These are phyloP conservation scores for Calcarius ornatus DNA, from an alignment of 2,113 vertebrate species.

Conservation along the genomic window DNA sequence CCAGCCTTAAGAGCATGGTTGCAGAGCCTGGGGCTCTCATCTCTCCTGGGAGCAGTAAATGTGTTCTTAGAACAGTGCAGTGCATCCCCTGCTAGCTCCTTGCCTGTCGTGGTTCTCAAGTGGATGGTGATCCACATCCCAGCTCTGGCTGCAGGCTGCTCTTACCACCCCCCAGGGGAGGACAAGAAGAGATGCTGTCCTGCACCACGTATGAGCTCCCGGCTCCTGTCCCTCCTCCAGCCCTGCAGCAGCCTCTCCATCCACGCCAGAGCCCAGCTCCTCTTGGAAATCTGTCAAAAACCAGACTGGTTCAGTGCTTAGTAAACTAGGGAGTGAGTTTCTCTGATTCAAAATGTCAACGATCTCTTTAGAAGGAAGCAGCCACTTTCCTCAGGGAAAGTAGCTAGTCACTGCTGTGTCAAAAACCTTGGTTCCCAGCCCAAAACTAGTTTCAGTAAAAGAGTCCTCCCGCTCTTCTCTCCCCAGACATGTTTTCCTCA, in stretches of 20 bases:
- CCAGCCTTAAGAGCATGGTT: accelerated
- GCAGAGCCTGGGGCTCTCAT: not conserved
- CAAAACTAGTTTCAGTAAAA: not conserved
- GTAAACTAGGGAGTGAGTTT: not conserved
- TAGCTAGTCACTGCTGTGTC: not conserved
- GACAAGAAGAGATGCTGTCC: not conserved
- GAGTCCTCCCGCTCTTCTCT: not conserved
- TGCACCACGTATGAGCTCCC: not conserved
- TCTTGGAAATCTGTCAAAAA: not conserved
- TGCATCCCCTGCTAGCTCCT: not conserved
- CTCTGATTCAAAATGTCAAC: not conserved
- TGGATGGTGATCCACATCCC: not conserved
- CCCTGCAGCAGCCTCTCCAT: not conserved
- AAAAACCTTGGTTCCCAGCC: not conserved
- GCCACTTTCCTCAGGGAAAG: not conserved
- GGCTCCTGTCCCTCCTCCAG: not conserved
- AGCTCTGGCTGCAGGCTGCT: not conserved
- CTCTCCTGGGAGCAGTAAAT: not conserved
- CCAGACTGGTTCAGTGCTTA: not conserved
- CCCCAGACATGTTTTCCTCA: not conserved
- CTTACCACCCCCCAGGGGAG: not conserved
- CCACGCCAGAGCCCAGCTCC: not conserved
- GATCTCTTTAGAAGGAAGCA: not conserved
- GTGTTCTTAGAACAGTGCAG: not conserved
- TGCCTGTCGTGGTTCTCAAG: not conserved